phyloP scores from a whole-genome alignment of 2,888 invertebrate species.

The Spicauda simplicius region DNA sequence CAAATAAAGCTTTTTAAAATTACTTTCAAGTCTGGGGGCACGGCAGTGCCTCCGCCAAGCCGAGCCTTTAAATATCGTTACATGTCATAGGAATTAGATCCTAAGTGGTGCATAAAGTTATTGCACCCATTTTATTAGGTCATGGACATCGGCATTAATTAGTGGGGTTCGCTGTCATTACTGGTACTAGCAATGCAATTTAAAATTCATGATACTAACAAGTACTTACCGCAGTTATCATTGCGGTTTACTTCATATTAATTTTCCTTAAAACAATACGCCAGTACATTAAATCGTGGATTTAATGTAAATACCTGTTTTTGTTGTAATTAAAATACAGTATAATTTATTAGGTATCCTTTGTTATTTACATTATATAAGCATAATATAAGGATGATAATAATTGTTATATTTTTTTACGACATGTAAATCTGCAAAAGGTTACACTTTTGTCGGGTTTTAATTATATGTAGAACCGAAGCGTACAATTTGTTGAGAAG shows the following conservation, averaged over 20 bases:
- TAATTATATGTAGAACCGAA: no score
- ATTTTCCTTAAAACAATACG: constrained; percentile 51
- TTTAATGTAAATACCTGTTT: not conserved
- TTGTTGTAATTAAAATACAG: not conserved
- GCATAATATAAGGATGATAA: not conserved
- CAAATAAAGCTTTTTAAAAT: no score
- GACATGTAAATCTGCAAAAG: no score
- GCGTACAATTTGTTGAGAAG: no score
- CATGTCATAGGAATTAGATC: not conserved
- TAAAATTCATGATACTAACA: constrained; percentile 40
- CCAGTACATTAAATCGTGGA: constrained; percentile 55
- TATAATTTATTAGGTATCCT: not conserved
- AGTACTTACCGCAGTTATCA: constrained; percentile 18
- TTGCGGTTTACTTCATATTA: constrained; percentile 31
- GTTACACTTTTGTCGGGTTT: no score
- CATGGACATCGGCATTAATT: constrained; percentile 45
- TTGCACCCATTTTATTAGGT: constrained; percentile 45
- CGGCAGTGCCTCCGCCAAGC: no score
- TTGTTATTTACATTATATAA: not conserved
- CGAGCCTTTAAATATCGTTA: no score
- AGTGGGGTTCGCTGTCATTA: constrained; percentile 47
- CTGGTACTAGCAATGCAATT: constrained; percentile 42
- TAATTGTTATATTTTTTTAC: not conserved
- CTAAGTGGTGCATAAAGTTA: constrained; percentile 42
- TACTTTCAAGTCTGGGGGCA: no score